Conservation (phyloP, 2,797 vertebrate species). For the Tapirus indicus region DNA sequence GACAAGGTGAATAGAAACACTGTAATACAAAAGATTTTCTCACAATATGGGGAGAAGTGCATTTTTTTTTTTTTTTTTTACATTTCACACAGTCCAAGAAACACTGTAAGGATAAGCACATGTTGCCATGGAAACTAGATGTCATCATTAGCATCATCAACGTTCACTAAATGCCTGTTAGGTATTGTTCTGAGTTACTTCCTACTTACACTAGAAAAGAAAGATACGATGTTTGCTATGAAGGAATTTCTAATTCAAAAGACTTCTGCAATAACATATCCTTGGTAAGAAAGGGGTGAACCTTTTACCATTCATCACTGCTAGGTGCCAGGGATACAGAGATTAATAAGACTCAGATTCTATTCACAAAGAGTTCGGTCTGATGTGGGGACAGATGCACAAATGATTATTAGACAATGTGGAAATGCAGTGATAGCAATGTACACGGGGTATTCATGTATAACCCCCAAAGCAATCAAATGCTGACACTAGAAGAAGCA, state of each 20-base stretch:
- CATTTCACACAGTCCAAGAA: constrained; percentile 85
- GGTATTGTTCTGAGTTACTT: constrained; percentile 69
- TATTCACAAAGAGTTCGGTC: background rate
- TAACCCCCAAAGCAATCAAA: constrained; percentile 31
- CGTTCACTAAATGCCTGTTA: constrained; percentile 76
- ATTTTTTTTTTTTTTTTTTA: constrained; percentile 32
- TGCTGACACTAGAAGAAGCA: background rate
- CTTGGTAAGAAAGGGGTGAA: constrained; percentile 44
- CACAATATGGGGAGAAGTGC: constrained; percentile 27
- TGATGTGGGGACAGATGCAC: background rate
- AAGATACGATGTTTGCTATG: constrained; percentile 43
- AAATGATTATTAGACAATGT: background rate
- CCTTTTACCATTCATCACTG: constrained; percentile 41
- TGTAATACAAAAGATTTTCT: constrained; percentile 52
- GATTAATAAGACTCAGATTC: constrained; percentile 17
- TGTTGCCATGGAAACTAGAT: constrained; percentile 90
- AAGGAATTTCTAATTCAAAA: constrained; percentile 75
- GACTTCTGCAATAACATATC: constrained; percentile 36
- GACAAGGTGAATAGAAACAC: constrained; percentile 26
- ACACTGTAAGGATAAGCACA: constrained; percentile 86
- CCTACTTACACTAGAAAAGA: constrained; percentile 62
- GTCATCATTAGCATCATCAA: constrained; percentile 83
- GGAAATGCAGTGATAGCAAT: background rate
- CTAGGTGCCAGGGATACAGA: background rate
- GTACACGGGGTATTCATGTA: background rate